Evolutionary conservation across 2,113 vertebrate genomes (phyloP), one percentile per base, ranked within the genome.

Genomic region (Pelmatolapia mariae): DNA sequence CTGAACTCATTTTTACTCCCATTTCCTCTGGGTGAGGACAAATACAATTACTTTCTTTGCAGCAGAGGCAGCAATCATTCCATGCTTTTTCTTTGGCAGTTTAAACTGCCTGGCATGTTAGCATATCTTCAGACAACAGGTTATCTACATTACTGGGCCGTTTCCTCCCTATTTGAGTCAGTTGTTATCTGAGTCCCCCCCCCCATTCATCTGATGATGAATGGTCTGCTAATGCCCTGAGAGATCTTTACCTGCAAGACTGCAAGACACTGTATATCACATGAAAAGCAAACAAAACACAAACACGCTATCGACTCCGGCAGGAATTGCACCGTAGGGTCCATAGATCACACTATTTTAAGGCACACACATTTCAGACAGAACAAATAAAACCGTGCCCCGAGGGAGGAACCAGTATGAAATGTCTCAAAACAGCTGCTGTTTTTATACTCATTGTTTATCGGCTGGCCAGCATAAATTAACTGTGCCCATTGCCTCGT

Each of bases 311-410:
- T 89, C 85, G 88, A 84, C 85, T 89, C 89, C 22, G 81, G 81
- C 66, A 85, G 91, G 91, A 91, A 92, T 84, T 83, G 83, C 6
- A 63, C 85, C 22, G 13, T 19, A 24, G 90, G 85, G 82, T 84
- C 82, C 90, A 94, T 91, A 87, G 88, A 91, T 94, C 92, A 92
- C 24, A 36, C 87, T 94, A 88, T 94, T 94, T 94, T 86, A 91
- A 92, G 86, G 50, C 68, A 50, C 73, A 18, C 56, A 71, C 83
- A 43, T 80, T 80, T 90, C 79, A 85, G 89, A 89, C 61, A 86
- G 87, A 92, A 92, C 84, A 94, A 93, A 94, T 90, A 87, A 83
- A 90, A 86, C 43, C 19, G 13, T 56, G 79, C 16, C 87, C 52
- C 4, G 3, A 19, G 89, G 91, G 88, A 88, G 26, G 81, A 81